These are phyloP conservation scores for Notodonta dromedarius DNA, from an alignment of 2,888 invertebrate species.

Conservation along the genomic window DNA sequence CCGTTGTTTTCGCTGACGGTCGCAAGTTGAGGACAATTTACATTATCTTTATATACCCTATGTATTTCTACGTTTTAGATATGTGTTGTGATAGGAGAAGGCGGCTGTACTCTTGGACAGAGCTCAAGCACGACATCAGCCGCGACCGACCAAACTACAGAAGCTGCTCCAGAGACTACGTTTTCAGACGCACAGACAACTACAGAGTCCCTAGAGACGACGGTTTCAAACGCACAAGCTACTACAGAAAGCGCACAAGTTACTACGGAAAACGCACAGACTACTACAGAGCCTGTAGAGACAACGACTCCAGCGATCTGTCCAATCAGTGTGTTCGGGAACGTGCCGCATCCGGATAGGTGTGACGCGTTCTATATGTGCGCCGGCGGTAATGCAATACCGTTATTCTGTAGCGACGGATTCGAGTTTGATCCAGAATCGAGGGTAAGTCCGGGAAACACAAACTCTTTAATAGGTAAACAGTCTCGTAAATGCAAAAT, in stretches of 20 bases:
- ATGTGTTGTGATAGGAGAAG: conserved; percentile 23
- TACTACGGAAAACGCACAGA: conserved; percentile 8
- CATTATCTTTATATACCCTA: too few relatives aligned
- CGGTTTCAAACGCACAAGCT: background rate
- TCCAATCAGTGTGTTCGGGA: conserved; percentile 18
- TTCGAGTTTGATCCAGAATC: conserved; percentile 12
- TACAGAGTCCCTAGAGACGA: background rate
- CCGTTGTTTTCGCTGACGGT: too few relatives aligned
- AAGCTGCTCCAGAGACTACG: background rate
- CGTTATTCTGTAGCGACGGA: conserved; percentile 13
- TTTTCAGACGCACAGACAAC: background rate
- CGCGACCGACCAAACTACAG: background rate
- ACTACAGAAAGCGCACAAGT: conserved; percentile 2
- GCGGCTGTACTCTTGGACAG: conserved; percentile 17
- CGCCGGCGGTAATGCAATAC: conserved; percentile 14
- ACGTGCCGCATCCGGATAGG: conserved; percentile 17
- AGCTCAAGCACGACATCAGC: background rate
- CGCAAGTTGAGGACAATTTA: too few relatives aligned
- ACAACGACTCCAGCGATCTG: conserved; percentile 7
- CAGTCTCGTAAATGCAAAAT: too few relatives aligned
- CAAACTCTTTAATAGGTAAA: too few relatives aligned
- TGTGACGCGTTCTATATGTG: conserved; percentile 30
- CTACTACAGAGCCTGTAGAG: background rate
- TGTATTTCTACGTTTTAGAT: conserved; percentile 13
- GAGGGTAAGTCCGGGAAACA: conserved; percentile 10